phyloP scores from a whole-genome alignment of 2,888 invertebrate species.

The Macropis europaea region DNA sequence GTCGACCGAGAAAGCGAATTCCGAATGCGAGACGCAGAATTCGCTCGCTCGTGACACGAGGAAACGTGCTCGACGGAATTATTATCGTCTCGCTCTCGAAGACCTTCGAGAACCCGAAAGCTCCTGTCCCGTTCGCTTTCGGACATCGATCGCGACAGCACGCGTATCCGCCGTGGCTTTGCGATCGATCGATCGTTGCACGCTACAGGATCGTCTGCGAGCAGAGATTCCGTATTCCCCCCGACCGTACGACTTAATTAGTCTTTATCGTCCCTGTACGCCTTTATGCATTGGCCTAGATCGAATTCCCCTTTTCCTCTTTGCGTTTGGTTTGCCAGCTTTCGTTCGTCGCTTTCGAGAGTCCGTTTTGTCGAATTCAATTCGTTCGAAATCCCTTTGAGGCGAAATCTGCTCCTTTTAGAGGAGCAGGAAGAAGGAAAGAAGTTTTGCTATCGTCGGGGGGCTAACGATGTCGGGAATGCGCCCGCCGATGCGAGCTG shows the following conservation, averaged over 20 bases:
- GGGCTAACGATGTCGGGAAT: too few relatives aligned
- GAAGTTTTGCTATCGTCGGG: too few relatives aligned
- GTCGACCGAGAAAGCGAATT: constrained; percentile 57
- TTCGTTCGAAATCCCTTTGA: too few relatives aligned
- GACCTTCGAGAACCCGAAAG: constrained; percentile 35
- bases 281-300: constrained; percentile 3
- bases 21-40: constrained; percentile 48
- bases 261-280: constrained; percentile 14
- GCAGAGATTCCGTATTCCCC: not conserved
- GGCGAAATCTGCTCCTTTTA: too few relatives aligned
- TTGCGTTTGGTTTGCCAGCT: too few relatives aligned
- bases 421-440: too few relatives aligned
- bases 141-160: constrained; percentile 23
- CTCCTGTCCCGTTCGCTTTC: constrained; percentile 21
- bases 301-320: constrained; percentile 22
- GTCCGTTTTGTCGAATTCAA: too few relatives aligned
- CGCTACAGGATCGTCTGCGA: constrained; percentile 1
- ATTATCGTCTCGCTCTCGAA: constrained; percentile 32
- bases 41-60: constrained; percentile 34
- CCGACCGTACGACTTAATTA: constrained; percentile 30
- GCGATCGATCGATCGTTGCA: constrained; percentile 21
- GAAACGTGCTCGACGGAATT: constrained; percentile 36
- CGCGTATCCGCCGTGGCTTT: constrained; percentile 10
- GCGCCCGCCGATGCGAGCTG: too few relatives aligned
- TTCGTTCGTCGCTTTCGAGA: too few relatives aligned